Conservation (phyloP, 2,797 vertebrate genomes). For the Pangasius larnaudii region DNA sequence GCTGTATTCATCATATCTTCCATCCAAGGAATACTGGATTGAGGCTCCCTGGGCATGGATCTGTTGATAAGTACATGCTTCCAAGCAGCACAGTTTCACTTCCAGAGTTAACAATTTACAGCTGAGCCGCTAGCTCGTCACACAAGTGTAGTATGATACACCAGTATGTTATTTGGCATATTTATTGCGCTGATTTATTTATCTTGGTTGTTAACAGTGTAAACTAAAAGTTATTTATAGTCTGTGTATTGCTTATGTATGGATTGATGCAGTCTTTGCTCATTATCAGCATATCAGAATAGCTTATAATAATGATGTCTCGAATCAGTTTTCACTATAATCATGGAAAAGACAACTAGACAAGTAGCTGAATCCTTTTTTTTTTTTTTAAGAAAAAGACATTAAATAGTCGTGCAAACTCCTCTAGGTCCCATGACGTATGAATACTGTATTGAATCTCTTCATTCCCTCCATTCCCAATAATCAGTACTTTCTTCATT, state of each 20-base stretch:
- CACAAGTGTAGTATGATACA: background rate
- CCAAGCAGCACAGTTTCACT: background rate
- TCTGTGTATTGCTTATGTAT: background rate
- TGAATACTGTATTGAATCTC: constrained; percentile 1
- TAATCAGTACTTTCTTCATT: constrained; percentile 43
- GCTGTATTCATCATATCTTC: background rate
- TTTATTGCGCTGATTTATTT: background rate
- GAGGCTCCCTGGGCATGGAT: background rate
- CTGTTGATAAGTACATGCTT: background rate
- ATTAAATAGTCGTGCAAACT: background rate
- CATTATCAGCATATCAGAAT: background rate
- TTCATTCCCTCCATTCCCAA: constrained; percentile 25
- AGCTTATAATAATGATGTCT: background rate
- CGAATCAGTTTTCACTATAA: background rate
- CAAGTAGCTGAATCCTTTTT: too few relatives aligned
- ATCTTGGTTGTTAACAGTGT: background rate
- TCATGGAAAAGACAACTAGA: background rate
- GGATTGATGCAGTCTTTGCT: background rate
- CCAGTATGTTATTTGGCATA: background rate
- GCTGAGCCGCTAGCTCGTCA: background rate
- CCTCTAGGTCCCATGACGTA: background rate
- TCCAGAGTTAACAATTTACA: background rate
- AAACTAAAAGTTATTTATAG: background rate
- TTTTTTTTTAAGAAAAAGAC: background rate
- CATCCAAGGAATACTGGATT: background rate